Evolutionary conservation across 2,113 vertebrate genomes (phyloP).

Genomic region (Cinclus mexicanus): DNA sequence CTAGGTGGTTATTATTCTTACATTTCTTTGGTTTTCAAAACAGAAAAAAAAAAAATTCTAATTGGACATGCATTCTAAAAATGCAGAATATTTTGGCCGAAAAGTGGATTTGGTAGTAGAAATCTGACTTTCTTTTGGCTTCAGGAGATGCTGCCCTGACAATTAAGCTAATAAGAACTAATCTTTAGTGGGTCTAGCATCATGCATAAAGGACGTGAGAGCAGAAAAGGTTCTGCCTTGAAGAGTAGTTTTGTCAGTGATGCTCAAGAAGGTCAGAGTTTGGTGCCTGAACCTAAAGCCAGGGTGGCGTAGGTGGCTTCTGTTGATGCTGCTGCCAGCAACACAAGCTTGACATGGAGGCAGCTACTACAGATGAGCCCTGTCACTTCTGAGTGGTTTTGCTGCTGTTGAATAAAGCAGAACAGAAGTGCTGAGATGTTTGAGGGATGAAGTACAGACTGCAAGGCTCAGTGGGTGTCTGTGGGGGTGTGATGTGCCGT

Average conservation of each 20-base stretch:
- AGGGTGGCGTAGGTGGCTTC: accelerated
- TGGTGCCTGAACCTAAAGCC: background rate
- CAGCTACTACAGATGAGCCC: background rate
- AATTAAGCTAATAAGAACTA: background rate
- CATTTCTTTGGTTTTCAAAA: background rate
- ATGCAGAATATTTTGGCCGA: background rate
- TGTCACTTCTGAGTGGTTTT: background rate
- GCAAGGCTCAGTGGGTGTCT: accelerated
- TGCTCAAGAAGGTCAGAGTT: background rate
- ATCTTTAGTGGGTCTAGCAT: background rate
- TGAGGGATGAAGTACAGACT: background rate
- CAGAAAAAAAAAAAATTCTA: background rate
- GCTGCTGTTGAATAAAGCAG: background rate
- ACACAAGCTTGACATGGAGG: accelerated
- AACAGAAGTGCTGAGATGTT: accelerated
- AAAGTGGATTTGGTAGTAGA: background rate
- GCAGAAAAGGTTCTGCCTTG: background rate
- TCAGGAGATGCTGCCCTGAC: background rate
- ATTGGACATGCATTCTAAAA: background rate
- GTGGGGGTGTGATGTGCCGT: accelerated
- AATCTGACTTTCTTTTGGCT: background rate
- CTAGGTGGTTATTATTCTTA: background rate
- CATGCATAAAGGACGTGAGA: background rate
- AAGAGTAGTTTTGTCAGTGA: background rate
- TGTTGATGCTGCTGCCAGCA: background rate